Percentiles rank a stretch among this genome's conserved stretches.
phyloP scores from a whole-genome alignment of 2,888 invertebrate species.

The Tupiocoris notatus region DNA sequence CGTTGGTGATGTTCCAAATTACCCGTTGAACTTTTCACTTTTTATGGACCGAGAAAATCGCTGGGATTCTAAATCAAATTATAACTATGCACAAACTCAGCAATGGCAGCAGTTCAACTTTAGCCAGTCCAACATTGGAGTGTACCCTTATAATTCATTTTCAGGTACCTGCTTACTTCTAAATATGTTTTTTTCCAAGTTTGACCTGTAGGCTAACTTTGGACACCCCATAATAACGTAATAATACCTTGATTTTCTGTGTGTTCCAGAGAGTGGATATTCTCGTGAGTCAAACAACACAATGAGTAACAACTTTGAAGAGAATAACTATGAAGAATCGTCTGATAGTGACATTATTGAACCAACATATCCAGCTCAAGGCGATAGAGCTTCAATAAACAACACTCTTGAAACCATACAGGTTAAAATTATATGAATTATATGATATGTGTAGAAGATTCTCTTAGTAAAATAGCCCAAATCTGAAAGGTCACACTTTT shows the following conservation, averaged over 20 bases:
- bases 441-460: too few species aligned
- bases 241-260: neutral
- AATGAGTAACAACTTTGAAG: slow-evolving; percentile 37
- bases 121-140: slow-evolving; percentile 44
- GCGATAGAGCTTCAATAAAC: slow-evolving; percentile 56
- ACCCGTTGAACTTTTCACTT: slow-evolving; percentile 29
- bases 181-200: neutral
- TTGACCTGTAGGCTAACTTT: neutral
- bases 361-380: slow-evolving; percentile 61
- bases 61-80: slow-evolving; percentile 18
- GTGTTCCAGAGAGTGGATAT: slow-evolving; percentile 37
- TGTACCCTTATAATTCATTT: slow-evolving; percentile 47
- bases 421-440: too few species aligned
- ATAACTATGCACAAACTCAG: slow-evolving; percentile 26
- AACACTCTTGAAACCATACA: slow-evolving; percentile 29
- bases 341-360: slow-evolving; percentile 60
- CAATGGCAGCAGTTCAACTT: slow-evolving; percentile 42
- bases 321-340: slow-evolving; percentile 55
- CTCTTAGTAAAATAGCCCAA: too few species aligned
- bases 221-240: neutral
- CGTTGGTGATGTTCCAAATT: slow-evolving; percentile 30
- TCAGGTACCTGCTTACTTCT: too few species aligned
- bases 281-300: slow-evolving; percentile 29
- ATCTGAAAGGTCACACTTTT: too few species aligned
- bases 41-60: slow-evolving; percentile 22